phyloP scores from a whole-genome alignment of 1,140 invertebrate genomes.

The Ooceraea biroi region DNA sequence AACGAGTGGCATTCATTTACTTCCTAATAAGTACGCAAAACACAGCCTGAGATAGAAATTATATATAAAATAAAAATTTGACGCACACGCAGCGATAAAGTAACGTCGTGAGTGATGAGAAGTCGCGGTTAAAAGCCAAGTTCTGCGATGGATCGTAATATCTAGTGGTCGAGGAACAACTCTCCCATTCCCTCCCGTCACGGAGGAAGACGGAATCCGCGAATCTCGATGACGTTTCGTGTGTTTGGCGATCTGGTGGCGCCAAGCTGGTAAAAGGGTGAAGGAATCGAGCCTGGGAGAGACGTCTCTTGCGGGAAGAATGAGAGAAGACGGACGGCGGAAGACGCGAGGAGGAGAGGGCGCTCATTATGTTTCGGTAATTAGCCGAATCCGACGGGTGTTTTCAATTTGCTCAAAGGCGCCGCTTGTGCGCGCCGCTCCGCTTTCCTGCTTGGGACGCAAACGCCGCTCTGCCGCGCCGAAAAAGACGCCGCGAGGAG shows the following conservation, averaged over 20 bases:
- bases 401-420: constrained; percentile 83
- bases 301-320: constrained; percentile 47
- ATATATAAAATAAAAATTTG: neutral
- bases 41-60: too few species aligned
- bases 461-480: constrained; percentile 20
- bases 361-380: constrained; percentile 82
- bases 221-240: constrained; percentile 59
- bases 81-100: neutral
- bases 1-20: constrained; percentile 13
- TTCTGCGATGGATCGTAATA: neutral
- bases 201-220: constrained; percentile 54
- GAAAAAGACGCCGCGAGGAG: constrained; percentile 19
- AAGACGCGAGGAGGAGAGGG: constrained; percentile 63
- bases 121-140: neutral
- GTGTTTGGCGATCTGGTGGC: constrained; percentile 63
- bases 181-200: neutral
- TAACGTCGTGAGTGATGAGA: neutral
- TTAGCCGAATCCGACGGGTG: constrained; percentile 82
- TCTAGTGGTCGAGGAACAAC: neutral
- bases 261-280: constrained; percentile 58
- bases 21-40: too few species aligned
- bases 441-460: constrained; percentile 33
- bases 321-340: constrained; percentile 48
- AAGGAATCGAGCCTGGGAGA: constrained; percentile 41
- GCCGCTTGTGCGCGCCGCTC: constrained; percentile 75